Base-by-base conservation (phyloP, 1,140 invertebrate genomes). In the Agrilus planipennis region DNA sequence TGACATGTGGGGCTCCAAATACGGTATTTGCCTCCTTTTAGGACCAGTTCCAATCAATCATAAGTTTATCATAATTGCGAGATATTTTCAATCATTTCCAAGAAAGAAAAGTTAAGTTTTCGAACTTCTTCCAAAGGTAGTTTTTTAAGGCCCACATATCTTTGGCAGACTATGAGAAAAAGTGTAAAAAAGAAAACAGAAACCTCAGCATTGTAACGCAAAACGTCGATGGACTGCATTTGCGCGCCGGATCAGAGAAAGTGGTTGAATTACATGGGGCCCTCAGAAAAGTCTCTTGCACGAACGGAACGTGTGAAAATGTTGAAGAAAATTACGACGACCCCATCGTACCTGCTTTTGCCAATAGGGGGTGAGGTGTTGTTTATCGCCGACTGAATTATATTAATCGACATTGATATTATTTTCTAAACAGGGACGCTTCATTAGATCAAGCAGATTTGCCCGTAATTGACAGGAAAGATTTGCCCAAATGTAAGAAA, bases 201-300 rank as follows among this genome's bases (percentile, higher is more conserved):
- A 62, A 60, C 31, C 71, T 87, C 37, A 75, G 72, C 21, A 67
- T 91, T 2, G 76, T 95, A 22, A 95, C 91, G 1, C 90, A 95
- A 64, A 96, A 96, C 73, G 85, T 95, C 32, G 92, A 95, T 68
- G 81, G 81, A 30, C 64, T 95, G 10, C 90, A 95, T 69, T 67
- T 67, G 41, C 75, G 71, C 60, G 89, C 90, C 12, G 90, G 90
- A 2, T 81, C 84, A 12, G 65, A 75, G 46, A 76, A 85, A 52
- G 62, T 94, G 2, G 68, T 90, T 10, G 89, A 95, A 62, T 70
- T 96, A n/a, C 91, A 96, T 69, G 91, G 79, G 15, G 84, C 81
- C 44, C 64, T 92, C 6, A 89, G 79, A 49, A 83, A 79, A 66
- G 87, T 85, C n/a, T 69, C 74, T 37, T 93, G 89, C 54, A 78